Percentiles rank a stretch among this genome's conserved stretches.
Conservation (phyloP, 2,888 invertebrate genomes). For the Aphrophora alni region DNA sequence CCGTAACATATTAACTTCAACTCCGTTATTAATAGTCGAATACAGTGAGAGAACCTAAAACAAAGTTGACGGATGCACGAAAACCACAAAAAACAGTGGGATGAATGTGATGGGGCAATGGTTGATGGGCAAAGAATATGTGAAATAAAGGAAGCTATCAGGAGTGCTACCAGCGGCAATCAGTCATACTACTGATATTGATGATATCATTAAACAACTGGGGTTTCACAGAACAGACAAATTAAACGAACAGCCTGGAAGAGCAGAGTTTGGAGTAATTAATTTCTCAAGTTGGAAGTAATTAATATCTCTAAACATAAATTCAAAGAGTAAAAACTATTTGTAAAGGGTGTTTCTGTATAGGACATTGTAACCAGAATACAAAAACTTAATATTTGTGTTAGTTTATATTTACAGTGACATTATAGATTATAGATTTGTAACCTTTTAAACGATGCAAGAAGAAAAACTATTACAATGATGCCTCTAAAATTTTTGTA, state of each 20-base stretch:
- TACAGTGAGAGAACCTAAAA: neutral
- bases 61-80: neutral
- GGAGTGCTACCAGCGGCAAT: neutral
- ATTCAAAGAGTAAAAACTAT: no score
- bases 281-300: no score
- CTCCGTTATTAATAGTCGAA: neutral
- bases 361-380: no score
- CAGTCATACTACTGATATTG: neutral
- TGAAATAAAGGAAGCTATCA: neutral
- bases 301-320: no score
- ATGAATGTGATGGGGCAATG: neutral
- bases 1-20: neutral
- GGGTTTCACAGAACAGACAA: neutral
- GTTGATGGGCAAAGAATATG: neutral
- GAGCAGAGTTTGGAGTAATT: no score
- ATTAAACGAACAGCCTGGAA: neutral
- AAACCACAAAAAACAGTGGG: neutral
- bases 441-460: no score
- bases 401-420: no score
- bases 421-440: no score
- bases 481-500: no score
- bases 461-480: no score
- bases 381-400: no score
- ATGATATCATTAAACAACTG: neutral
- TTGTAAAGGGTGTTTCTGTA: no score